Evolutionary conservation across 2,888 invertebrate species (phyloP).

Genomic region (Eilema caniola): DNA sequence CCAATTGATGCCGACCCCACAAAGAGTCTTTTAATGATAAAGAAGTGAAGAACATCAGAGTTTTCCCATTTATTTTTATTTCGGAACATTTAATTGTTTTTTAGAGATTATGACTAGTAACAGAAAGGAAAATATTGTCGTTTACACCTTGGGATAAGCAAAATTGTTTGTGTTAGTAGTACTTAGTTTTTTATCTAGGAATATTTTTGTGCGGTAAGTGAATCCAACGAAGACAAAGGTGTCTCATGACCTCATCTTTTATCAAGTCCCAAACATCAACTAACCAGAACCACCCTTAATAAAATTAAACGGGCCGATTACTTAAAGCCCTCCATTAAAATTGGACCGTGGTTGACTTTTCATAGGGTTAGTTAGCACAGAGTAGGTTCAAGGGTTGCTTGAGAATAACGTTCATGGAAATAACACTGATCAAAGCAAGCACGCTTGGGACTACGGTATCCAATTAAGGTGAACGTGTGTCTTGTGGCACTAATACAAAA

Average conservation of each 20-base stretch:
- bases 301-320: neutral
- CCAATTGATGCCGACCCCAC: constrained; percentile 51
- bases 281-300: neutral
- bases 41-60: constrained; percentile 25
- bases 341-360: neutral
- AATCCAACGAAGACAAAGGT: no score
- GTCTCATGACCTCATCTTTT: no score
- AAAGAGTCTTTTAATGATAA: constrained; percentile 28
- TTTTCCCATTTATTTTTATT: constrained; percentile 27
- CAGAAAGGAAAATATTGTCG: neutral
- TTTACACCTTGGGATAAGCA: neutral
- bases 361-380: neutral
- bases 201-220: neutral
- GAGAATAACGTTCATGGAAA: neutral
- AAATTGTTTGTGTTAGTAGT: neutral
- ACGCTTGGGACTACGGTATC: neutral
- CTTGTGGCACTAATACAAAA: no score
- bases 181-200: neutral
- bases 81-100: constrained; percentile 15
- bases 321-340: neutral
- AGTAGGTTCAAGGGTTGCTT: neutral
- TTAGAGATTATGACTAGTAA: neutral
- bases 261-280: neutral
- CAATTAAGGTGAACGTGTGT: neutral
- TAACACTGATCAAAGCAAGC: neutral